Base-by-base conservation (phyloP, 2,113 vertebrate species). In the Mohoua ochrocephala region DNA sequence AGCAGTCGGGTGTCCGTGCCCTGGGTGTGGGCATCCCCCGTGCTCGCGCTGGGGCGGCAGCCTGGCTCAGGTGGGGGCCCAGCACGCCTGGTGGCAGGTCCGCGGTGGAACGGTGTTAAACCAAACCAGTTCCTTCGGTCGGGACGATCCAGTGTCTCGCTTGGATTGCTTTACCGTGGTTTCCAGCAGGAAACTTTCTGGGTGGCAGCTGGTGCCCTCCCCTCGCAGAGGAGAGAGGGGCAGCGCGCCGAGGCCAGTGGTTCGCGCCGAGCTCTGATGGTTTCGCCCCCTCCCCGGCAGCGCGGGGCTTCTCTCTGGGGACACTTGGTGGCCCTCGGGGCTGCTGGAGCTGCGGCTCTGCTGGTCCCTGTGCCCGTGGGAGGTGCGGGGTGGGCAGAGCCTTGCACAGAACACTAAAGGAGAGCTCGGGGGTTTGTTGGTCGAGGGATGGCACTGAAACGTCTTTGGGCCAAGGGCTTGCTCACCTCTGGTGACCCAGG, bases 381-480 rank as follows among this genome's bases (percentile, higher is more conserved):
- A 76, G 73, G 44, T 20, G 57, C 0, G 0, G 57, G n/a, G 69
- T 3, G 9, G 84, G 79, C 74, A 71, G 47, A 83, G 65, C 68
- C 78, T 85, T 52, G 70, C 59, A 30, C 50, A 63, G 81, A 97
- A 97, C 97, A 96, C 97, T 98, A 97, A 97, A 91, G 50, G 95
- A 89, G 64, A 59, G 92, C 35, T 73, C 0, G 2, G 92, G 77
- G 76, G n/a, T 87, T 76, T 89, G 47, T 30, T 39, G 67, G 59
- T 95, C 37, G 54, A 95, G 68, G 69, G 64, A 24, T 53, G 76
- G 44, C 91, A 84, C 91, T 78, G 52, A 95, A 96, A 95, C 13
- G 86, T 67, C 93, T 80, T 93, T 73, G 93, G 92, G 91, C 85
- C 82, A 60, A 96, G 86, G 60, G 61, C 87, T 90, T 23, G 75